Evolutionary conservation across 2,888 invertebrate species (phyloP).

Genomic region (Invenusta paracnida): DNA sequence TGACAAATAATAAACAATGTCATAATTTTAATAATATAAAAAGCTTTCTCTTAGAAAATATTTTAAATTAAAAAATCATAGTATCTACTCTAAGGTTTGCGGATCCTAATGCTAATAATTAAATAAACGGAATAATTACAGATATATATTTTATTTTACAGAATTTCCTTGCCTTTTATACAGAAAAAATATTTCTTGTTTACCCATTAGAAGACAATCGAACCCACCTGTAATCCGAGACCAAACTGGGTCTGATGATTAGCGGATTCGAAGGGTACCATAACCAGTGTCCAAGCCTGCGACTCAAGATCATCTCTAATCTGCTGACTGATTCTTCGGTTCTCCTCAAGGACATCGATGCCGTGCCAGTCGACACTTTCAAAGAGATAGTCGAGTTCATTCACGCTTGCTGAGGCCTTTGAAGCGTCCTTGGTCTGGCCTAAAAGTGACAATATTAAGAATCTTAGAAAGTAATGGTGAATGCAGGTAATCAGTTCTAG

Average conservation of each 20-base stretch:
- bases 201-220: too few relatives aligned
- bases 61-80: too few relatives aligned
- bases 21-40: too few relatives aligned
- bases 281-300: constrained; percentile 70
- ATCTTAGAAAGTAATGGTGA: background rate
- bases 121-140: too few relatives aligned
- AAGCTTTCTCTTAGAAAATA: too few relatives aligned
- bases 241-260: constrained; percentile 29
- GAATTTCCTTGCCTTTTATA: too few relatives aligned
- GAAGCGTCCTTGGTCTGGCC: constrained; percentile 1
- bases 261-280: constrained; percentile 63
- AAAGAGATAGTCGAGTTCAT: constrained; percentile 68
- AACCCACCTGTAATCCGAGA: constrained; percentile 62
- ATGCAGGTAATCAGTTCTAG: too few relatives aligned
- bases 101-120: too few relatives aligned
- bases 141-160: too few relatives aligned
- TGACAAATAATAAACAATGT: too few relatives aligned
- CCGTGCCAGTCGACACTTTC: constrained; percentile 76
- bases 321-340: constrained; percentile 66
- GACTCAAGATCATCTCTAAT: constrained; percentile 74
- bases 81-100: too few relatives aligned
- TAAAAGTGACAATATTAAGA: background rate
- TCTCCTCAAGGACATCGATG: constrained; percentile 74
- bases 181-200: too few relatives aligned
- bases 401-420: constrained; percentile 14